Evolutionary conservation across 64 coral and sea anemone species (phyloP).

Genomic region (Actinia equina): DNA sequence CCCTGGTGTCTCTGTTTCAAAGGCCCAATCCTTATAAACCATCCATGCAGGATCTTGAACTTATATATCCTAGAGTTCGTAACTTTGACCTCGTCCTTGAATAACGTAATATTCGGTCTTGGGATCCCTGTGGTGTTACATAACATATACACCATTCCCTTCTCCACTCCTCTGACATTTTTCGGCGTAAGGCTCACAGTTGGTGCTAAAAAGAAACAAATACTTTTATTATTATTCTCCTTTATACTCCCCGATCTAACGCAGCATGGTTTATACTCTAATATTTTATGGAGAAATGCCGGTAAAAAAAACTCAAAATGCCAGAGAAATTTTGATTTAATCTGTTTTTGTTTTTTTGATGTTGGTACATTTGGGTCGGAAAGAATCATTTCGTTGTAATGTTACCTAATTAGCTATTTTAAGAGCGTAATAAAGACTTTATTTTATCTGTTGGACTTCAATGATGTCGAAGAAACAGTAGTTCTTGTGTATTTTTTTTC

Average conservation of each 20-base stretch:
- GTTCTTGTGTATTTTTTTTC: neutral
- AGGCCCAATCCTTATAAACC: constrained; percentile 40
- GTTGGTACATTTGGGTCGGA: neutral
- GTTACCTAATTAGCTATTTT: neutral
- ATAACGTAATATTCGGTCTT: constrained; percentile 57
- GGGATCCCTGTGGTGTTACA: constrained; percentile 62
- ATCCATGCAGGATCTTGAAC: constrained; percentile 27
- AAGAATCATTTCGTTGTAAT: neutral
- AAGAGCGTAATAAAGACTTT: neutral
- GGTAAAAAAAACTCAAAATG: neutral
- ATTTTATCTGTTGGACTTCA: neutral
- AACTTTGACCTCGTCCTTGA: constrained; percentile 29
- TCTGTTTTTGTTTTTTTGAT: neutral
- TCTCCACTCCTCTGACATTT: constrained; percentile 17
- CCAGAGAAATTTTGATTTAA: neutral
- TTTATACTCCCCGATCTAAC: neutral
- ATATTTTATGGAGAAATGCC: neutral
- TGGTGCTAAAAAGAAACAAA: constrained; percentile 46
- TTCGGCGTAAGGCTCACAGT: constrained; percentile 50
- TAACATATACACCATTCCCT: constrained; percentile 34
- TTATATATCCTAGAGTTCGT: constrained; percentile 1
- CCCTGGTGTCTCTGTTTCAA: constrained; percentile 29
- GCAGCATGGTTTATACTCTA: neutral
- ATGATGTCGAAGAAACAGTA: neutral
- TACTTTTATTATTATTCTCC: neutral